Percentiles rank a stretch among this genome's conserved stretches.
Conservation (phyloP, 2,888 invertebrate genomes). For the Creontiades dilutus region DNA sequence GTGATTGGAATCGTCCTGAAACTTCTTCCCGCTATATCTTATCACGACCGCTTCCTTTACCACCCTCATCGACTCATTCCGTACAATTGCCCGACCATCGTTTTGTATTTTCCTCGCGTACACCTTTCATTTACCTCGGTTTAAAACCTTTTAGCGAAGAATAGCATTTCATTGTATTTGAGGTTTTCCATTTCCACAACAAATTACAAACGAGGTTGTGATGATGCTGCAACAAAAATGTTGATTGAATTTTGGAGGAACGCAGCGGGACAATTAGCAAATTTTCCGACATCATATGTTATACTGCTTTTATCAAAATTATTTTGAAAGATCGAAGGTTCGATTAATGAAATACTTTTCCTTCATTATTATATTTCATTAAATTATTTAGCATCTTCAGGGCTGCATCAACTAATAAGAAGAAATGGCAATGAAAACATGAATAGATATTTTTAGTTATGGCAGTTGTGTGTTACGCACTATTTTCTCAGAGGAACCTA, state of each 20-base stretch:
- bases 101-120: constrained; percentile 21
- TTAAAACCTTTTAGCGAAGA: not conserved
- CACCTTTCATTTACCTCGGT: constrained; percentile 26
- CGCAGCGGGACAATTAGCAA: too few species aligned
- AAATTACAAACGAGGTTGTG: not conserved
- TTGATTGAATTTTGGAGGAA: not conserved
- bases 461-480: too few species aligned
- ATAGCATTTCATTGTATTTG: constrained; percentile 9
- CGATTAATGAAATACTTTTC: too few species aligned
- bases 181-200: not conserved
- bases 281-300: too few species aligned
- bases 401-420: too few species aligned
- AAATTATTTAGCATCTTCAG: too few species aligned
- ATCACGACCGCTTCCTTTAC: not conserved
- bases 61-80: not conserved
- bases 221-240: not conserved
- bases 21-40: not conserved
- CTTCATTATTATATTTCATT: too few species aligned
- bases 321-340: too few species aligned
- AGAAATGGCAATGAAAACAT: too few species aligned
- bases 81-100: not conserved
- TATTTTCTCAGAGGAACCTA: too few species aligned
- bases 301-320: too few species aligned
- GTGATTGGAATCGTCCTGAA: constrained; percentile 13
- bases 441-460: too few species aligned